A percentile compares a stretch with the other conserved stretches of the same genome.
phyloP scores from a whole-genome alignment of 2,113 vertebrate genomes.

The Myrmecobius fasciatus region DNA sequence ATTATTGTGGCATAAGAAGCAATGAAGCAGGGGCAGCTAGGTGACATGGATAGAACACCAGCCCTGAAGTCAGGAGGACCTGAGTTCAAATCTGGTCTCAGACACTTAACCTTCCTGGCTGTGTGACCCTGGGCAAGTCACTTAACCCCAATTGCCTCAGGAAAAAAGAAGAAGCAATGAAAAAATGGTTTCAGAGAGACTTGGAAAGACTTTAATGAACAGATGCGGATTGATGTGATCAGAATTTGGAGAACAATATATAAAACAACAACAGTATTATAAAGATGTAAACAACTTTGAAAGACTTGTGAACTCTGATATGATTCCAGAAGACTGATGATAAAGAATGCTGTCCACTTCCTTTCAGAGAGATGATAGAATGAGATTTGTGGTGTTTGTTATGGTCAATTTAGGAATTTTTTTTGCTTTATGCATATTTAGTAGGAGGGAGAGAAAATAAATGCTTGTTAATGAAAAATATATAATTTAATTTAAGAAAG shows the following conservation, averaged over 20 bases:
- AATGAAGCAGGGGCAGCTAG: background rate
- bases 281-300: background rate
- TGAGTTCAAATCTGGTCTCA: no score
- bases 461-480: background rate
- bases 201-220: background rate
- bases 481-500: background rate
- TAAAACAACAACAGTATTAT: background rate
- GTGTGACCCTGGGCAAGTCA: no score
- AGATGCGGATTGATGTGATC: background rate
- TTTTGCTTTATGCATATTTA: background rate
- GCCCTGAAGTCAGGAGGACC: no score
- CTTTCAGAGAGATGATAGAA: background rate
- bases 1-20: background rate
- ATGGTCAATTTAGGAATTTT: background rate
- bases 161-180: background rate
- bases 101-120: no score
- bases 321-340: background rate
- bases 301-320: background rate
- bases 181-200: background rate
- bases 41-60: no score
- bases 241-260: background rate
- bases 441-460: background rate
- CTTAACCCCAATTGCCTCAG: no score
- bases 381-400: background rate
- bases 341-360: background rate